Base-by-base conservation (phyloP, 2,888 invertebrate species). In the Athalia cordata region DNA sequence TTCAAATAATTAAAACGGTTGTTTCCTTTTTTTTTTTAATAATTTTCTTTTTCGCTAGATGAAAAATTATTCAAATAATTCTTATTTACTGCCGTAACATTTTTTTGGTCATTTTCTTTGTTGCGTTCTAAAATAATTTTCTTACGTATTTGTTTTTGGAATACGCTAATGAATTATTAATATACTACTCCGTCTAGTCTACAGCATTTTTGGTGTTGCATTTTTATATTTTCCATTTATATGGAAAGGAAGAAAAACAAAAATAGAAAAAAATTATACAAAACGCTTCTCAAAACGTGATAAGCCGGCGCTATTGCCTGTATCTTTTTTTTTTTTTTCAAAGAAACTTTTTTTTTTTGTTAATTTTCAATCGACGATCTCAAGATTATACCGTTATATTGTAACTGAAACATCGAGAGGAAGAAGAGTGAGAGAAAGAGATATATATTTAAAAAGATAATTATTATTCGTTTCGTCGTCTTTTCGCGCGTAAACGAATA, bases 201-300 rank as follows among this genome's bases (percentile, higher is more conserved):
- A 55, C 55, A 9, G n/a, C 55, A 55, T 55, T 55, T 55, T 55
- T 55, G 4, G 55, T n/a, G 7, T 55, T 65, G 45, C 59, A 76
- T 49, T 29, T 3, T 70, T 52, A 59, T 9, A 3, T 77, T 62
- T n/a, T 7, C 59, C 59, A 68, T 70, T 9, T 15, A 47, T 8
- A 64, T 3, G 50, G 52, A 78, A 78, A 13, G 50, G 57, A 72
- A 62, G 52, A 78, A 43, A 70, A 49, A 55, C 9, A 59, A 43
- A 66, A 65, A 75, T 52, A 81, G 66, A 68, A 66, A 77, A 43
- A 72, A 45, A 75, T 49, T 7, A 65, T 78, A 9, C 76, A 70
- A 74, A 78, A 72, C 79, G 59, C 62, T 68, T 74, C 66, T 80
- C 66, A 77, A 72, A 67, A 66, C 65, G 65, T 64, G 64, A 59